Percentiles rank a stretch among this genome's conserved stretches.
Conservation (phyloP, 2,888 invertebrate species). For the Chloromyia formosa region DNA sequence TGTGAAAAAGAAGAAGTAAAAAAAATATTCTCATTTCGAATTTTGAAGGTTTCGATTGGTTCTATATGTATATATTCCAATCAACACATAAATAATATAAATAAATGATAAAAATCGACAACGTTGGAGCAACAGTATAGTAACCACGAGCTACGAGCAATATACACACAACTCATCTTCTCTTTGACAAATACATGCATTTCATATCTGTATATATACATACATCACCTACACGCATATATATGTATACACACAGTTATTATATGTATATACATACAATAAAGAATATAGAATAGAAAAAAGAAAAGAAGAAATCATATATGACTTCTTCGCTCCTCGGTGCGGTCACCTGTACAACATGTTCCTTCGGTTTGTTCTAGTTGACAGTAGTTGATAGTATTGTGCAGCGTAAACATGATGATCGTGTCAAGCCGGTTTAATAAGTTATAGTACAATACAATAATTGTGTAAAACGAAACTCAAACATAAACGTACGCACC, state of each 20-base stretch:
- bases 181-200: constrained; percentile 30
- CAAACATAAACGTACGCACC: no score
- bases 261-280: constrained; percentile 31
- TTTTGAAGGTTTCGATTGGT: constrained; percentile 42
- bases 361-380: constrained; percentile 48
- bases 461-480: no score
- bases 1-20: constrained; percentile 42
- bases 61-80: constrained; percentile 23
- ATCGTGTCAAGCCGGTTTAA: constrained; percentile 23
- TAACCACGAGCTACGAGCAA: not conserved
- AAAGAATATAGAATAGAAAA: constrained; percentile 35
- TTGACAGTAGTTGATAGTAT: constrained; percentile 57
- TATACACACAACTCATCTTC: constrained; percentile 45
- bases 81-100: constrained; percentile 13
- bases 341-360: constrained; percentile 43
- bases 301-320: constrained; percentile 32
- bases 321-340: constrained; percentile 43
- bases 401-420: constrained; percentile 54
- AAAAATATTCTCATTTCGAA: constrained; percentile 17
- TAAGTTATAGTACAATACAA: not conserved
- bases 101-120: constrained; percentile 42
- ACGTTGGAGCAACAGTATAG: constrained; percentile 29
- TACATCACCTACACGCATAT: constrained; percentile 3
- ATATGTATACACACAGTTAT: constrained; percentile 25
- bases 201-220: not conserved